These are phyloP conservation scores for Pteria penguin DNA, from an alignment of 2,888 invertebrate genomes.

Conservation along the genomic window DNA sequence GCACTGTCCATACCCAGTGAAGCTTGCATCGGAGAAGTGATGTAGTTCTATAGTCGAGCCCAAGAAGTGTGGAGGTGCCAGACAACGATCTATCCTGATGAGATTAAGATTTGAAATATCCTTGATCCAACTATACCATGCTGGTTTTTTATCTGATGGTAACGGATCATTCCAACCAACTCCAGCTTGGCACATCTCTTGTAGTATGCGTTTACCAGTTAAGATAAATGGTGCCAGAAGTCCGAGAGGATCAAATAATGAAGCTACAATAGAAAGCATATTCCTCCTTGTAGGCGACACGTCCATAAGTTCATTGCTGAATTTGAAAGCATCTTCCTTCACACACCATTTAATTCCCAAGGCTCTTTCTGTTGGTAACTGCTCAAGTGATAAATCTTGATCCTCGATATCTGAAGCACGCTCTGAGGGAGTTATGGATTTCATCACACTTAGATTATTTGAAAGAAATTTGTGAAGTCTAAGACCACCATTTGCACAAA, in stretches of 20 bases:
- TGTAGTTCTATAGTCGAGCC: slow-evolving; percentile 35
- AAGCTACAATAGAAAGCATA: neutral
- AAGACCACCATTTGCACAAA: neutral
- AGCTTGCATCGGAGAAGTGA: slow-evolving; percentile 48
- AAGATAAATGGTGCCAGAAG: neutral
- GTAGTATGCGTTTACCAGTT: neutral
- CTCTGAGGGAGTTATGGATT: neutral
- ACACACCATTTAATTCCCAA: slow-evolving; percentile 56
- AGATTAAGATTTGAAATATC: slow-evolving; percentile 29
- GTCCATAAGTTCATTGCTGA: slow-evolving; percentile 14
- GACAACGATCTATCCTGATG: slow-evolving; percentile 30
- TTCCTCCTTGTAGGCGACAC: slow-evolving; percentile 30
- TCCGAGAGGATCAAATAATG: neutral
- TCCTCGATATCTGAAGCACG: neutral
- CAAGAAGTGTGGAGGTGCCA: slow-evolving; percentile 37
- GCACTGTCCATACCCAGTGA: slow-evolving; percentile 39
- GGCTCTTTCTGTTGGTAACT: slow-evolving; percentile 15
- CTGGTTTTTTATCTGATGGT: neutral
- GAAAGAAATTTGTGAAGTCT: neutral
- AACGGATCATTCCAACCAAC: slow-evolving; percentile 8
- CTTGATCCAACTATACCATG: slow-evolving; percentile 18
- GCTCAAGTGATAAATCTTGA: neutral
- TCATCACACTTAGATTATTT: neutral
- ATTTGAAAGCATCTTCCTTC: slow-evolving; percentile 45
- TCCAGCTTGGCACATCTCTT: neutral